Percentiles rank a stretch among this genome's conserved stretches.
Evolutionary conservation across 1,140 invertebrate genomes (phyloP).

Genomic region (Muscidifurax raptorellus): DNA sequence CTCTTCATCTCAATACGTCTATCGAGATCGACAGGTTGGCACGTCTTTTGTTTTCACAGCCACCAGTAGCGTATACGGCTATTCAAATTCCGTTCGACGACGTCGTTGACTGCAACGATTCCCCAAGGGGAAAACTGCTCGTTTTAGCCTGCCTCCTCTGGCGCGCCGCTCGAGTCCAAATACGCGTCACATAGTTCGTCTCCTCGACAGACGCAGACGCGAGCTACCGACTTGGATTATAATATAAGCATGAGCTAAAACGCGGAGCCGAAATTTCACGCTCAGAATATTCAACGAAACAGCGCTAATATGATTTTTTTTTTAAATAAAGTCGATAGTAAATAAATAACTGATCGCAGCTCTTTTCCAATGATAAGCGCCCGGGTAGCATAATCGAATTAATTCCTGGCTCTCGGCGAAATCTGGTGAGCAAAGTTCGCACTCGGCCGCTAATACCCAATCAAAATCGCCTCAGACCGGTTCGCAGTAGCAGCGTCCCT

Average conservation of each 20-base stretch:
- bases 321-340: too few relatives aligned
- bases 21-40: not conserved
- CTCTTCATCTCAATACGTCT: not conserved
- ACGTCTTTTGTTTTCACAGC: not conserved
- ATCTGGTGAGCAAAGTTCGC: not conserved
- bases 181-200: not conserved
- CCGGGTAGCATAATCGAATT: not conserved
- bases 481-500: not conserved
- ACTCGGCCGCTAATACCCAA: slow-evolving; percentile 38
- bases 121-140: not conserved
- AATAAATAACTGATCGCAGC: not conserved
- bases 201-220: not conserved
- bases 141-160: not conserved
- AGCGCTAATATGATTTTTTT: not conserved
- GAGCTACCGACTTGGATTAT: not conserved
- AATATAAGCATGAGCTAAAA: not conserved
- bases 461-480: slow-evolving; percentile 36
- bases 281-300: too few relatives aligned
- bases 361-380: not conserved
- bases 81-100: not conserved
- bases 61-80: not conserved
- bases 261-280: too few relatives aligned
- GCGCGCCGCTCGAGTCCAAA: not conserved
- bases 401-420: not conserved
- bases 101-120: not conserved